Evolutionary conservation across 2,888 invertebrate genomes (phyloP), one percentile per base, ranked within the genome.

Genomic region (Digitonthophagus gazella): DNA sequence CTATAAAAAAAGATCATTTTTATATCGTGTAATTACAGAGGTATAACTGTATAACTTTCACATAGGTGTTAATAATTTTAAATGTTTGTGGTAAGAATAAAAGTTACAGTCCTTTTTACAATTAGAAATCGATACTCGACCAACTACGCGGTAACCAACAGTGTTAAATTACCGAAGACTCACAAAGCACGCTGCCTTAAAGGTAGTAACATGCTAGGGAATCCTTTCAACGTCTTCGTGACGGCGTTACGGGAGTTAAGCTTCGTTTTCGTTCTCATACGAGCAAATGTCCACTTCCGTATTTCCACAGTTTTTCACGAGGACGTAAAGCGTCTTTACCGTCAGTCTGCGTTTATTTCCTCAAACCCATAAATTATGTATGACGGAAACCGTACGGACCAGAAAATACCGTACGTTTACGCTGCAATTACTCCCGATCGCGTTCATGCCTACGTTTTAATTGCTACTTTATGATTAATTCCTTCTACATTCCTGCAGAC

Each of bases 141-240:
- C 14, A 57, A 15, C n/a, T 2, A 57, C 57, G 16, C 57, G 14
- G 1, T 44, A 44, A 5, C n/a, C n/a, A n/a, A 15, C 61, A n/a
- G 61, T 61, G 18, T 58, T 61, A 18, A 16, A 20, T 61, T 61
- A 61, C 61, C 19, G 61, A 61, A 61, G 61, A 61, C 61, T 61
- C 61, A 61, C 61, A 61, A 61, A 61, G 20, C 20, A 61, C 61
- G 61, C 20, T n/a, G 61, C 18, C 18, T 18, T 61, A 44, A 44
- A 44, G 61, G 19, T 61, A 58, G 14, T 11, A 11, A 58, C 58
- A 16, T 16, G 20, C 15, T 6, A 20, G 16, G 8, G 19, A 19
- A 61, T 61, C 61, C 19, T 61, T 19, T 61, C n/a, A 58, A 44
- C 1, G 8, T 44, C 28, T n/a, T n/a, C 14, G 54, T 54, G 11